phyloP scores from a whole-genome alignment of 2,888 invertebrate genomes.

The Cheilosia variabilis region DNA sequence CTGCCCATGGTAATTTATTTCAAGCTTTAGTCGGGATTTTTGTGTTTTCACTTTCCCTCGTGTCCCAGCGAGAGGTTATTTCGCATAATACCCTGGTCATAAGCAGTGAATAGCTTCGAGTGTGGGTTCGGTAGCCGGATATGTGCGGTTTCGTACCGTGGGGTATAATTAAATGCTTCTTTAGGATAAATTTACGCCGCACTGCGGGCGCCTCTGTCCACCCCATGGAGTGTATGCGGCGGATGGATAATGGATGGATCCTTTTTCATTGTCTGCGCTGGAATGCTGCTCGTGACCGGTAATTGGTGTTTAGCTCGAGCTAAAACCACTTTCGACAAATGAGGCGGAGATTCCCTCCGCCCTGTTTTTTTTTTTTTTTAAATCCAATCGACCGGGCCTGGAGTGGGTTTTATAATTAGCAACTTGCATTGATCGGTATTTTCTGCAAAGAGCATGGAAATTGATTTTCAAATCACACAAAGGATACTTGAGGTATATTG shows the following conservation, averaged over 20 bases:
- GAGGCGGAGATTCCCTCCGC: neutral
- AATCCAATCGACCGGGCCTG: slow-evolving; percentile 33
- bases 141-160: slow-evolving; percentile 25
- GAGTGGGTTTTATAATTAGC: slow-evolving; percentile 33
- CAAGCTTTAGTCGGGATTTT: slow-evolving; percentile 25
- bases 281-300: slow-evolving; percentile 57
- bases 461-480: slow-evolving; percentile 49
- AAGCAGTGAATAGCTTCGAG: slow-evolving; percentile 16
- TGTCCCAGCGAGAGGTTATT: neutral
- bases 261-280: slow-evolving; percentile 23
- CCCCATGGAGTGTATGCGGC: neutral
- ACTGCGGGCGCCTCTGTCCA: neutral
- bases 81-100: slow-evolving; percentile 21
- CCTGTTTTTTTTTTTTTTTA: slow-evolving; percentile 2
- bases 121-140: slow-evolving; percentile 3
- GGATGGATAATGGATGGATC: slow-evolving; percentile 12
- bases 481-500: neutral
- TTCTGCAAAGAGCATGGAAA: neutral
- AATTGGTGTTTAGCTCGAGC: slow-evolving; percentile 63
- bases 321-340: slow-evolving; percentile 37
- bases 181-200: slow-evolving; percentile 40
- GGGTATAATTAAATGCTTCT: slow-evolving; percentile 62
- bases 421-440: slow-evolving; percentile 4
- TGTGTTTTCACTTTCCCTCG: neutral
- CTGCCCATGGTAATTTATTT: slow-evolving; percentile 63